A percentile compares a stretch with the other conserved stretches of the same genome.
phyloP scores from a whole-genome alignment of 2,113 vertebrate species.

The Pongo pygmaeus region DNA sequence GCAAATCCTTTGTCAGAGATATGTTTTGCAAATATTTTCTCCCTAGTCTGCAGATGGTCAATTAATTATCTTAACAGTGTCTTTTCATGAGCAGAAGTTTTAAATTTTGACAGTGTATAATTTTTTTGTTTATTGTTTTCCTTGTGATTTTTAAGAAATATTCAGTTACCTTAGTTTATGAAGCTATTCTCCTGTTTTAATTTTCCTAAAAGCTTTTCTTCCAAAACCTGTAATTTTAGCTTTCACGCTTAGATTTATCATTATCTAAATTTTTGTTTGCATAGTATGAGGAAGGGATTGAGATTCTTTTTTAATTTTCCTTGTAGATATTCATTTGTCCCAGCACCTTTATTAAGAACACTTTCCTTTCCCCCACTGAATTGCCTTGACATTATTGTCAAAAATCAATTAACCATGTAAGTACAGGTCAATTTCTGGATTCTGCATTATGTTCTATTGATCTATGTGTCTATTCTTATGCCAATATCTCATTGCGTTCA shows the following conservation, averaged over 20 bases:
- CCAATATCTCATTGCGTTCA: not conserved
- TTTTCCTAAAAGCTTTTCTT: not conserved
- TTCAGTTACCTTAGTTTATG: not conserved
- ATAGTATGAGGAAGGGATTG: not conserved
- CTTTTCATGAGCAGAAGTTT: not conserved
- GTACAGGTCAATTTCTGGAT: not conserved
- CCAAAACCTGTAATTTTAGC: not conserved
- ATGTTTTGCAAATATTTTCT: not conserved
- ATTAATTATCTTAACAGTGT: not conserved
- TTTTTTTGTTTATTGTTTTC: not conserved
- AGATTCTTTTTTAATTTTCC: not conserved
- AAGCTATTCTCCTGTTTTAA: not conserved
- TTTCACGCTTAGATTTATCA: not conserved
- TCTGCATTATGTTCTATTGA: not conserved
- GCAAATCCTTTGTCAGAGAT: not conserved
- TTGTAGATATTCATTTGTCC: not conserved
- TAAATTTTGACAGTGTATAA: not conserved
- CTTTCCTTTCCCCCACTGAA: not conserved
- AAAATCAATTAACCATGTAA: not conserved
- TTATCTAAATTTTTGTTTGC: not conserved
- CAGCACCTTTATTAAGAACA: not conserved
- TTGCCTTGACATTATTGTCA: conserved; percentile 20
- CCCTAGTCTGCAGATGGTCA: not conserved
- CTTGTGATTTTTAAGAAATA: not conserved
- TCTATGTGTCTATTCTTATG: conserved; percentile 5